Evolutionary conservation across 2,113 vertebrate species (phyloP), one percentile per base, ranked within the genome.

Genomic region (Microcebus lehilahytsara): DNA sequence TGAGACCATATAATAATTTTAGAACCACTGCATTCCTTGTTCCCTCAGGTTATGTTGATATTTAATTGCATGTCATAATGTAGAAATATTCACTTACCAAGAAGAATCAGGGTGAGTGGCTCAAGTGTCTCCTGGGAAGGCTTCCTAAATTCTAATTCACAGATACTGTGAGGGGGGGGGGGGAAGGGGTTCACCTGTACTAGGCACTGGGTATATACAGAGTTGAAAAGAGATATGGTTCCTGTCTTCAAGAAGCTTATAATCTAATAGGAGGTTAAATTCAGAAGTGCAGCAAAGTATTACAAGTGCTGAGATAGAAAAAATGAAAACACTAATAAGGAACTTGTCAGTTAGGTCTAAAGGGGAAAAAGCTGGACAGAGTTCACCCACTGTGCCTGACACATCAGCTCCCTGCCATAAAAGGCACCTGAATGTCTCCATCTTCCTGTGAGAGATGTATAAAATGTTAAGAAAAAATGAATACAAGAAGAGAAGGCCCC

Each of bases 71-170:
- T 67, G 17, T 67, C 14, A 49, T 78, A 53, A 23, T 89, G 46
- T 64, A 92, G 42, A 94, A 89, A 95, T 37, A 92, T 83, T 60
- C 85, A 93, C 1, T 75, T 56, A 79, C 51, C 37, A 40, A 85
- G 74, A 91, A 92, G 27, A 78, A 80, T 23, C 10, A 53, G 30
- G 32, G 13, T 34, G 9, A 32, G 37, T 25, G 17, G 3, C 30
- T 81, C 20, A 11, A 4, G 0, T 13, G 17, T 10, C 40, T 86
- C 9, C 19, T 75, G 27, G 67, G n/a, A 62, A 78, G 30, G 2
- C 30, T 77, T 83, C 30, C 46, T 84, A 66, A 94, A 58, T 85
- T 78, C 56, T 46, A 42, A 75, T 62, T 64, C 8, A 9, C 5
- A 74, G 40, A 53, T 30, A 85, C 0, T 40, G 37, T 42, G 30